These are phyloP conservation scores for Lysandra coridon DNA, from an alignment of 2,888 invertebrate species.

Conservation along the genomic window DNA sequence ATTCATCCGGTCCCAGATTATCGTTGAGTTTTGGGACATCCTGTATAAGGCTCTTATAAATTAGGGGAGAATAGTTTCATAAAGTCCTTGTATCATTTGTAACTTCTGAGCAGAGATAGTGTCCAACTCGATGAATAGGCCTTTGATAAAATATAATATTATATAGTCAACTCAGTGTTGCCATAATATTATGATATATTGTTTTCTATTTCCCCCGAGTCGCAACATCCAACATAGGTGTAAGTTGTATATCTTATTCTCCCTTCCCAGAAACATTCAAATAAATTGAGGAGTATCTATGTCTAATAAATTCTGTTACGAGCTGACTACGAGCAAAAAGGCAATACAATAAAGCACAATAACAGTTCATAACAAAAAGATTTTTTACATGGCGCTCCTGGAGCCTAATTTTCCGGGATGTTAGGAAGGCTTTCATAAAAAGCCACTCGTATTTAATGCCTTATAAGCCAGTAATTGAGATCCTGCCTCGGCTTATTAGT, in stretches of 20 bases:
- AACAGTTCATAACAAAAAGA: conserved; percentile 17
- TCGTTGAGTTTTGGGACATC: too few relatives aligned
- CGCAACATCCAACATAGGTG: not conserved
- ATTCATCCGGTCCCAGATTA: too few relatives aligned
- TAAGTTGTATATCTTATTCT: not conserved
- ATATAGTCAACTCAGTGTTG: not conserved
- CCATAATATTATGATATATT: not conserved
- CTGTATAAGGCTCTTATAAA: too few relatives aligned
- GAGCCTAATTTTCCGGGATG: conserved; percentile 14
- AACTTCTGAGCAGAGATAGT: not conserved
- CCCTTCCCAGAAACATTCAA: not conserved
- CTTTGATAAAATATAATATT: conserved; percentile 20
- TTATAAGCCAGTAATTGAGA: conserved; percentile 1
- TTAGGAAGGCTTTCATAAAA: conserved; percentile 1
- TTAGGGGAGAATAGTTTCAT: too few relatives aligned
- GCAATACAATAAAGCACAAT: conserved; percentile 1
- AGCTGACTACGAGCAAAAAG: not conserved
- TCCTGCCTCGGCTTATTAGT: conserved; percentile 21
- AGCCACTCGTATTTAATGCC: conserved; percentile 16
- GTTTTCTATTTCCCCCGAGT: not conserved
- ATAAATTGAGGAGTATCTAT: conserved; percentile 11
- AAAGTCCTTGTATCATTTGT: not conserved
- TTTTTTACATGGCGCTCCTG: conserved; percentile 18
- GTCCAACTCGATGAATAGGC: not conserved
- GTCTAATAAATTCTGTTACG: not conserved